Conservation (phyloP, 2,113 vertebrate genomes). For the Zosterops lateralis region DNA sequence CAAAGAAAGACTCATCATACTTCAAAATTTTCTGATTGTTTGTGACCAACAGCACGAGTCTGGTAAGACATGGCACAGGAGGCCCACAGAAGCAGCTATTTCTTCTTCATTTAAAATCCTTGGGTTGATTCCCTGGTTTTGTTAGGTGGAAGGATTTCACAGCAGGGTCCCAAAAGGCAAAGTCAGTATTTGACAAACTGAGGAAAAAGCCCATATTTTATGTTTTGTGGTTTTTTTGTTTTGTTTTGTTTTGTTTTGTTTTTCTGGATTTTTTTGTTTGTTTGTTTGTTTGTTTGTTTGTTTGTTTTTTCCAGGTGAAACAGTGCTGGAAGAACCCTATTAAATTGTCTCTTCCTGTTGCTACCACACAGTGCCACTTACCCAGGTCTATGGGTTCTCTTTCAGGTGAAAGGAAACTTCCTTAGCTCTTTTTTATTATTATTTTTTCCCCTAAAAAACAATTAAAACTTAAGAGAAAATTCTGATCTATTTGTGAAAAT, state of each 20-base stretch:
- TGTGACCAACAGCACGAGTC: neutral
- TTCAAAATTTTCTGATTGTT: neutral
- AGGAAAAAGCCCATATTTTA: neutral
- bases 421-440: neutral
- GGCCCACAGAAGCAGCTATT: neutral
- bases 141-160: neutral
- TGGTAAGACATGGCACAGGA: neutral
- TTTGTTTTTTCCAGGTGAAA: neutral
- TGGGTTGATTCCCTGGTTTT: neutral
- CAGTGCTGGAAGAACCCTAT: neutral
- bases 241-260: no score
- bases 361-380: neutral
- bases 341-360: neutral
- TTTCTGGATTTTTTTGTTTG: no score
- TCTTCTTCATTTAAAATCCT: neutral
- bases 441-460: neutral
- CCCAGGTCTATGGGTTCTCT: neutral
- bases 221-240: no score
- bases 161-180: neutral
- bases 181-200: rapidly evolving
- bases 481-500: neutral
- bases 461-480: neutral
- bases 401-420: neutral
- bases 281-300: no score
- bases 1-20: neutral